Percentiles rank a stretch among this genome's conserved stretches.
These are phyloP conservation scores for Diplosoma virens DNA, from an alignment of 23 tunicate genomes.

Conservation along the genomic window DNA sequence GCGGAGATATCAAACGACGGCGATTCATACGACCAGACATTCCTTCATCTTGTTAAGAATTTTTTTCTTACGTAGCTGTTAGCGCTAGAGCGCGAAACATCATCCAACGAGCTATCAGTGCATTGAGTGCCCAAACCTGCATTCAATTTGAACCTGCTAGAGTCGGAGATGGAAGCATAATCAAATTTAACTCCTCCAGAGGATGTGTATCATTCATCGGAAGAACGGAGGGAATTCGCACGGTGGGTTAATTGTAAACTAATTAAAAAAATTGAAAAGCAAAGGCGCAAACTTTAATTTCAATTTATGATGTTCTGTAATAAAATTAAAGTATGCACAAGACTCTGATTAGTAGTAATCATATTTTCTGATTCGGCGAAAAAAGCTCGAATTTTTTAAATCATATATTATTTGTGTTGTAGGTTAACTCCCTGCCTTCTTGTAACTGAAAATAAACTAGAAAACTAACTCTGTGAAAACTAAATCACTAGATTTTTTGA, in stretches of 20 bases:
- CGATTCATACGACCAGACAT: too few relatives aligned
- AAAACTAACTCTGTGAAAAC: too few relatives aligned
- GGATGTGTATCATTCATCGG: slow-evolving; percentile 18
- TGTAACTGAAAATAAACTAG: too few relatives aligned
- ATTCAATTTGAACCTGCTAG: slow-evolving; percentile 5
- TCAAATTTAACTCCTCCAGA: background rate
- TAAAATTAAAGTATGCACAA: too few relatives aligned
- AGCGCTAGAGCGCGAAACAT: background rate
- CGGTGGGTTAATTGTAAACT: slow-evolving; percentile 6
- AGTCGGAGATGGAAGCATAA: slow-evolving; percentile 24
- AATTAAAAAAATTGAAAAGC: background rate
- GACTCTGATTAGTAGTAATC: too few relatives aligned
- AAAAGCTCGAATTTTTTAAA: background rate
- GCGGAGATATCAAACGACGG: too few relatives aligned
- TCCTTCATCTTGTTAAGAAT: too few relatives aligned
- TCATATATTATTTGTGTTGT: background rate
- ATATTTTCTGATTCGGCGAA: background rate
- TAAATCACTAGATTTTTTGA: too few relatives aligned
- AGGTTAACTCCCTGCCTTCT: too few relatives aligned
- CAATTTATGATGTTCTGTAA: too few relatives aligned
- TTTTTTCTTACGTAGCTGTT: background rate
- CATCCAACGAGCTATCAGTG: slow-evolving; percentile 14
- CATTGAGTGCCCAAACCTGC: slow-evolving; percentile 10
- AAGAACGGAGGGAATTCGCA: background rate
- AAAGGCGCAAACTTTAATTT: too few relatives aligned